phyloP scores from a whole-genome alignment of 2,113 vertebrate species.

The Mus pahari region DNA sequence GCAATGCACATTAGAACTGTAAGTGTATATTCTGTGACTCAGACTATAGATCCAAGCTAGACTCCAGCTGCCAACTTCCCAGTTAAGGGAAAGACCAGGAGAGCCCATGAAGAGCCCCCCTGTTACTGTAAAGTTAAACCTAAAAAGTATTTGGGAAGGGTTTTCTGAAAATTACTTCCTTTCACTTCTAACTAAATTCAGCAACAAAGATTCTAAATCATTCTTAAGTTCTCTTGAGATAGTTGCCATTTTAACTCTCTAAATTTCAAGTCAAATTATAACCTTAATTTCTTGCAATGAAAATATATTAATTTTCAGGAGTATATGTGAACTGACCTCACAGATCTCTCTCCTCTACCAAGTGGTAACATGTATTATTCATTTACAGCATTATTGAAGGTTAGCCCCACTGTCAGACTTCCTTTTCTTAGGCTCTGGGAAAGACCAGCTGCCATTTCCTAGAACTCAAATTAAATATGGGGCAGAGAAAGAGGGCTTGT shows the following conservation, averaged over 20 bases:
- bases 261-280: slow-evolving; percentile 78
- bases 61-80: neutral
- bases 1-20: neutral
- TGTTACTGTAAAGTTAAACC: slow-evolving; percentile 45
- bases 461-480: neutral
- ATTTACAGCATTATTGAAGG: slow-evolving; percentile 57
- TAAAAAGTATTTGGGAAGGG: slow-evolving; percentile 60
- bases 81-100: neutral
- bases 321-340: slow-evolving; percentile 71
- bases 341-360: slow-evolving; percentile 57
- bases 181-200: slow-evolving; percentile 77
- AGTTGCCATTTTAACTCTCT: slow-evolving; percentile 81
- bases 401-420: neutral
- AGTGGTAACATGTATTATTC: neutral
- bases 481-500: neutral
- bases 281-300: slow-evolving; percentile 76
- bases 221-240: slow-evolving; percentile 71
- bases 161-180: slow-evolving; percentile 81
- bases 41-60: neutral
- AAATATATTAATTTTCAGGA: slow-evolving; percentile 78
- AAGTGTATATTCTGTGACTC: neutral
- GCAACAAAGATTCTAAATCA: slow-evolving; percentile 73
- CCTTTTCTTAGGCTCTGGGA: slow-evolving; percentile 25
- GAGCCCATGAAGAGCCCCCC: neutral
- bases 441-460: slow-evolving; percentile 32